Base-by-base conservation (phyloP, 2,113 vertebrate species). In the Pterocles orientalis region DNA sequence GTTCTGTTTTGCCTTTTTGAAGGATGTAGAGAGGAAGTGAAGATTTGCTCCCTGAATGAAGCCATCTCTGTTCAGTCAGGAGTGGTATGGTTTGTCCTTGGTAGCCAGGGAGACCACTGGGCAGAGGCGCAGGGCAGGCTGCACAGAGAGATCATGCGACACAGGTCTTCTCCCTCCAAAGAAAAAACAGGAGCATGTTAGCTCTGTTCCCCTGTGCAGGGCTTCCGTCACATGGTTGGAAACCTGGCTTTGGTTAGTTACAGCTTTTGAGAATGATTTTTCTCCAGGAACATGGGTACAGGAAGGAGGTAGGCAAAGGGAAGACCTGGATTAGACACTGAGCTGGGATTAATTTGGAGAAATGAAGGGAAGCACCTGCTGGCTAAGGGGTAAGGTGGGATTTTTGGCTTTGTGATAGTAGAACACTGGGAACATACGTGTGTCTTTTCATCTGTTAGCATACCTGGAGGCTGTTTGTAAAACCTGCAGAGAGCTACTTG, bases 121-220 rank as follows among this genome's bases (percentile, higher is more conserved):
- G 26, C 34, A 51, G 31, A 66, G 25, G 25, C 10, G 25, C 36
- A 13, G 33, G 8, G 3, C 3, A 4, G 14, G 19, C 19, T 71
- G 66, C 34, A 16, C 8, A 29, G 33, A 12, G 54, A 61, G 18
- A 5, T 36, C 2, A 2, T 33, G 50, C 10, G 12, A 31, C 23
- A 33, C 18, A 34, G 18, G 9, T 60, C 18, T 34, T 50, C 23
- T 80, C 7, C 20, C 33, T 77, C 23, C 50, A 77, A n/a, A 60
- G 3, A 0, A 20, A 29, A 54, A 16, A 3, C 0, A 0, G 3
- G 33, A 19, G 4, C 16, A 47, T 4, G 7, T 76, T 58, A 45
- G 5, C 41, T 58, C 18, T 53, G n/a, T 62, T 86, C 4, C 8
- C 4, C 26, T 66, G 17, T 3, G 1, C 17, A 66, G 12, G 19